Evolutionary conservation across 2,888 invertebrate species (phyloP).

Genomic region (Phyllotreta cruciferae): DNA sequence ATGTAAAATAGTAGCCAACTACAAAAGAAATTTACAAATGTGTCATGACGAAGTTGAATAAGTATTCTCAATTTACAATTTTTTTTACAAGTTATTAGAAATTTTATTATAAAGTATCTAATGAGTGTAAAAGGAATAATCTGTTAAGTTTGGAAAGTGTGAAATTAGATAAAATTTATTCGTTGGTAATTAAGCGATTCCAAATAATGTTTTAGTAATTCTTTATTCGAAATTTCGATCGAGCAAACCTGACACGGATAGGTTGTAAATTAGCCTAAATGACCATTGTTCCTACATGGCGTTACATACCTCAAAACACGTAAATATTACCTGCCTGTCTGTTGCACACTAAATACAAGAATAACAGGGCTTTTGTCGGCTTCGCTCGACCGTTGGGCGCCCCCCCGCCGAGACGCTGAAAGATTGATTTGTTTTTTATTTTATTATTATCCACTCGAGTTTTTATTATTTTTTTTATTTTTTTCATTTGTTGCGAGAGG

Average conservation of each 20-base stretch:
- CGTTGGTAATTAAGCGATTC: background rate
- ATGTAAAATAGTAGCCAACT: too few species aligned
- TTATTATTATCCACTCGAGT: conserved; percentile 38
- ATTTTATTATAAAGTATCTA: too few species aligned
- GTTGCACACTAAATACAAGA: conserved; percentile 54
- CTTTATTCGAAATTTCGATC: conserved; percentile 19
- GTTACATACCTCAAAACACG: conserved; percentile 37
- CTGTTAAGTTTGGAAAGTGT: too few species aligned
- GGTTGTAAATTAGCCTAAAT: conserved; percentile 34
- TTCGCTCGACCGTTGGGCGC: conserved; percentile 49
- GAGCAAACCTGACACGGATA: conserved; percentile 11
- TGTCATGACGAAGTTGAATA: too few species aligned
- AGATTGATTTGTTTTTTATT: conserved; percentile 60
- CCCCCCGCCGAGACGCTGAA: conserved; percentile 57
- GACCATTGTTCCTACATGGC: conserved; percentile 39
- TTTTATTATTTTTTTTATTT: conserved; percentile 11
- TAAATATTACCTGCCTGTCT: conserved; percentile 44
- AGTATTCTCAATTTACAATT: too few species aligned
- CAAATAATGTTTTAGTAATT: background rate
- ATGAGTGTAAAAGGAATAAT: too few species aligned
- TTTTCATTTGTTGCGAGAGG: conserved; percentile 17
- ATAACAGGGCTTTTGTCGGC: conserved; percentile 60
- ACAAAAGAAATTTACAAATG: too few species aligned
- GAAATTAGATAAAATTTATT: too few species aligned
- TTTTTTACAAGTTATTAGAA: too few species aligned